These are phyloP conservation scores for Delichon dasypus DNA, from an alignment of 2,797 vertebrate genomes.

Conservation along the genomic window DNA sequence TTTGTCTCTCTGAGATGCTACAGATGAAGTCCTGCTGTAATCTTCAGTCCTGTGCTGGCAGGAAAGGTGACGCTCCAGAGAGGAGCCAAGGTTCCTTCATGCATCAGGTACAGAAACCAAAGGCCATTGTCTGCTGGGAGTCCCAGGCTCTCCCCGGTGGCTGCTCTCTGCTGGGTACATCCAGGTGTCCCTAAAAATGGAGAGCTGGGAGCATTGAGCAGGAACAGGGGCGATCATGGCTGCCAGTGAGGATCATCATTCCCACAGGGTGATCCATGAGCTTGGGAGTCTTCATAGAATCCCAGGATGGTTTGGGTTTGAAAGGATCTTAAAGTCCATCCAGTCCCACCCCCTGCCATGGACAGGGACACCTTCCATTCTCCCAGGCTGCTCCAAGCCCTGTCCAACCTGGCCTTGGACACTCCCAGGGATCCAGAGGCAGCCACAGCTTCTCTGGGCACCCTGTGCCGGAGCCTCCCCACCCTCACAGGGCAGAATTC, in stretches of 20 bases:
- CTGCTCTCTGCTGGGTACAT: background rate
- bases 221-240: too few species aligned
- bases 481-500: accelerated
- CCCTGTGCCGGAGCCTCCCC: accelerated
- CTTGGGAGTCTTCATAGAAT: background rate
- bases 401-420: accelerated
- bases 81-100: accelerated
- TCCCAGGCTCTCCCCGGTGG: background rate
- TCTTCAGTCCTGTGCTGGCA: accelerated
- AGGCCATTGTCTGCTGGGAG: background rate
- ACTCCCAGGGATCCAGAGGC: background rate
- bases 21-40: background rate
- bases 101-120: accelerated
- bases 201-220: background rate
- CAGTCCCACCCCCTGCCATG: accelerated
- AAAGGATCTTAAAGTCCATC: accelerated
- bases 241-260: background rate
- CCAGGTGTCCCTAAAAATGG: background rate
- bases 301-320: background rate
- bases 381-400: accelerated
- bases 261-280: background rate
- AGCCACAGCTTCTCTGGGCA: background rate
- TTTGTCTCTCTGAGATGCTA: background rate
- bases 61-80: background rate
- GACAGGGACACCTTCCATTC: accelerated